Percentiles rank a stretch among this genome's conserved stretches.
Conservation (phyloP, 2,113 vertebrate species). For the Sceloporus tristichus region DNA sequence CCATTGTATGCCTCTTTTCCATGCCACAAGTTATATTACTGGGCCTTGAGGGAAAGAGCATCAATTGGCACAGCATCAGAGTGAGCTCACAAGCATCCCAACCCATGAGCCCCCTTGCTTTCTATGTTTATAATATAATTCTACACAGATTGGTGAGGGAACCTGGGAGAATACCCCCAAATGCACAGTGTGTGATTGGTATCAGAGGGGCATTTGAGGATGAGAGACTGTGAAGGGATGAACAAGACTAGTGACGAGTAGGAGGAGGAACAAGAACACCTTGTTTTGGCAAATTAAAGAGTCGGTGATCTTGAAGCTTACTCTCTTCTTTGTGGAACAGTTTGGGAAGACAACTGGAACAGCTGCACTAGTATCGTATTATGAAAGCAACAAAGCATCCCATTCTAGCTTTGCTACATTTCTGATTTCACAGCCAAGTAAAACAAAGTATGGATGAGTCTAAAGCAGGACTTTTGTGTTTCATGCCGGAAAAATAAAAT, state of each 20-base stretch:
- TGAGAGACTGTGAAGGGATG: not conserved
- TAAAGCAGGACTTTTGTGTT: slow-evolving; percentile 54
- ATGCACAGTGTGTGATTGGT: no score
- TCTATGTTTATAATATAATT: not conserved
- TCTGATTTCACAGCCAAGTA: slow-evolving; percentile 46
- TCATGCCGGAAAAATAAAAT: slow-evolving; percentile 59
- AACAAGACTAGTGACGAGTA: not conserved
- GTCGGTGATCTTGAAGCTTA: not conserved
- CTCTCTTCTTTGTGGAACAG: not conserved
- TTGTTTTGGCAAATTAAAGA: not conserved
- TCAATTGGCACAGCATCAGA: no score
- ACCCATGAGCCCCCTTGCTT: not conserved
- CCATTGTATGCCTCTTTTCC: not conserved
- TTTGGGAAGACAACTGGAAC: not conserved
- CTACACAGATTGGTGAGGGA: not conserved
- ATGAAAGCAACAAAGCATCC: not conserved
- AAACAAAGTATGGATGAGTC: slow-evolving; percentile 3
- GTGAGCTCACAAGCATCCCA: not conserved
- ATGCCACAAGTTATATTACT: not conserved
- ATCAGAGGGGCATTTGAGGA: not conserved
- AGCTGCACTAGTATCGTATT: not conserved
- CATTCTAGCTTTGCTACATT: slow-evolving; percentile 36
- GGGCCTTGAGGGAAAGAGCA: no score
- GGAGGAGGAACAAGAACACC: not conserved
- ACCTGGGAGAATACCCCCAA: no score